Evolutionary conservation across 1,140 invertebrate genomes (phyloP).

Genomic region (Leguminivora glycinivorella): DNA sequence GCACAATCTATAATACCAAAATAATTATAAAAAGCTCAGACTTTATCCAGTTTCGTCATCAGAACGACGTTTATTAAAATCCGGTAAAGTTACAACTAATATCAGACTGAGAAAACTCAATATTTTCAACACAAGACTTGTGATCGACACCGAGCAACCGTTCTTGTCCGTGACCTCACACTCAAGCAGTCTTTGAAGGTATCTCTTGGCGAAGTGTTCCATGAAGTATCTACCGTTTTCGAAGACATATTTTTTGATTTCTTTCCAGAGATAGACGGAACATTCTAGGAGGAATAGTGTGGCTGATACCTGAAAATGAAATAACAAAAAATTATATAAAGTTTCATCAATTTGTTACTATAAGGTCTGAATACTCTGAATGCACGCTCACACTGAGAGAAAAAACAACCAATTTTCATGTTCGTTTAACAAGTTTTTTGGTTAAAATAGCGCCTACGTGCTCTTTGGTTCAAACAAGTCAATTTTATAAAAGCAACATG

Average conservation of each 20-base stretch:
- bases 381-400: too few species aligned
- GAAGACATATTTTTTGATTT: not conserved
- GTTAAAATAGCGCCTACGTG: too few species aligned
- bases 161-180: not conserved
- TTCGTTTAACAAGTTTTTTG: too few species aligned
- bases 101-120: not conserved
- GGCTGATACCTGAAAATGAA: not conserved
- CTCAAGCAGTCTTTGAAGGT: not conserved
- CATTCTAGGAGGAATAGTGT: not conserved
- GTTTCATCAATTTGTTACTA: too few species aligned
- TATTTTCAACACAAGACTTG: not conserved
- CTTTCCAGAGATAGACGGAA: not conserved
- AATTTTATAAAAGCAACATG: too few species aligned
- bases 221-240: not conserved
- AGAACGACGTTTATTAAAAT: not conserved
- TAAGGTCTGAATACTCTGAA: too few species aligned
- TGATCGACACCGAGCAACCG: not conserved
- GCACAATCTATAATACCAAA: too few species aligned
- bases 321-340: too few species aligned
- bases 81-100: not conserved
- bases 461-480: too few species aligned
- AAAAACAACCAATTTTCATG: too few species aligned
- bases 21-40: too few species aligned
- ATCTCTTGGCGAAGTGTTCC: not conserved
- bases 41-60: not conserved